A percentile compares a stretch with the other conserved stretches of the same genome.
Conservation (phyloP, 2,113 vertebrate species). For the Planiliza haematocheilus region DNA sequence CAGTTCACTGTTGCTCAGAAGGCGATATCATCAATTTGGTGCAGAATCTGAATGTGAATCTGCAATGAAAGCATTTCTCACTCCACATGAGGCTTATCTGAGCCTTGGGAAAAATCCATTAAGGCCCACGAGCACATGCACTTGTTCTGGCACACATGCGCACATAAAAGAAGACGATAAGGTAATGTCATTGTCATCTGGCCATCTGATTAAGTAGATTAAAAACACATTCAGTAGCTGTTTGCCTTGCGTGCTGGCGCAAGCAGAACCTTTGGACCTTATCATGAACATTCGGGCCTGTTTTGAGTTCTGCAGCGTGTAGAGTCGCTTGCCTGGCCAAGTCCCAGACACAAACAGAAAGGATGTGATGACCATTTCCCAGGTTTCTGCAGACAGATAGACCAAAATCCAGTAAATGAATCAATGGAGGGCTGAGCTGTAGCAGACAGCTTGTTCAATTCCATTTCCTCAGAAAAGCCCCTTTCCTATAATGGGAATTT, state of each 20-base stretch:
- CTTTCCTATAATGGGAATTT: conserved; percentile 55
- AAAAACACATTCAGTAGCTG: conserved; percentile 59
- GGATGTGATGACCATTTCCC: conserved; percentile 36
- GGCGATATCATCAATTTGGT: conserved; percentile 34
- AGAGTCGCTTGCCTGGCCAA: background rate
- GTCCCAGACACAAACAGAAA: background rate
- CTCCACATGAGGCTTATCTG: conserved; percentile 49
- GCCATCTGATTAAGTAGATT: conserved; percentile 60
- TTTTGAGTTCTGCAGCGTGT: background rate
- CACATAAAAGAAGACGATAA: conserved; percentile 46
- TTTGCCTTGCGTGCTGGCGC: background rate
- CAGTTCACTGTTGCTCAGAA: conserved; percentile 14
- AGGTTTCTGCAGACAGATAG: conserved; percentile 35
- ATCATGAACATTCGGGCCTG: background rate
- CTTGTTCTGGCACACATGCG: background rate
- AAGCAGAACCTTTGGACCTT: conserved; percentile 16
- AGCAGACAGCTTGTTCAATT: conserved; percentile 60
- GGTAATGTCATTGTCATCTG: conserved; percentile 58
- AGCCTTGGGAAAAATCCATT: conserved; percentile 51
- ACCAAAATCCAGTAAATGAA: conserved; percentile 34
- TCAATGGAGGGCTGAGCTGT: conserved; percentile 37
- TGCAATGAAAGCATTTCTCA: conserved; percentile 46
- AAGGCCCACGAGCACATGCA: conserved; percentile 17
- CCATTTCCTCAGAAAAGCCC: conserved; percentile 67
- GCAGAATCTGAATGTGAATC: conserved; percentile 51